Percentiles rank a stretch among this genome's conserved stretches.
Evolutionary conservation across 1,140 invertebrate species (phyloP).

Genomic region (Brachystomella parvula): DNA sequence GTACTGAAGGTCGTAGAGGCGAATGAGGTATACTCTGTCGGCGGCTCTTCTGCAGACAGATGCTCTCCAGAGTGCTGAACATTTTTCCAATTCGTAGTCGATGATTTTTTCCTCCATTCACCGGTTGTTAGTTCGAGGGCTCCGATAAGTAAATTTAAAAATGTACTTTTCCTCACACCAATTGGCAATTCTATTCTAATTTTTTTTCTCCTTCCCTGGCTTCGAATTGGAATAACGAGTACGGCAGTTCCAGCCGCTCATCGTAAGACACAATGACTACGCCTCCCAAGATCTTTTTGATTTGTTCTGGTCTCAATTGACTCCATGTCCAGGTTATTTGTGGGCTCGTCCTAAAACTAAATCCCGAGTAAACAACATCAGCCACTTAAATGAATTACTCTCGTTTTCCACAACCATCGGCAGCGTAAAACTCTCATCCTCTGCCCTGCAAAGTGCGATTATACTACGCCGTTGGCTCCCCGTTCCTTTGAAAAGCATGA

Average conservation of each 20-base stretch:
- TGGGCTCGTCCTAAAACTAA: constrained; percentile 89
- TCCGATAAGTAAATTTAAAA: constrained; percentile 83
- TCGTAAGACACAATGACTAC: constrained; percentile 99
- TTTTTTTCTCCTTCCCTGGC: too few species aligned
- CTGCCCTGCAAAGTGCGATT: too few species aligned
- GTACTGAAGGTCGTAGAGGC: constrained; percentile 85
- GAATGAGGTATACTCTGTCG: constrained; percentile 90
- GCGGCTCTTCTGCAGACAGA: constrained; percentile 88
- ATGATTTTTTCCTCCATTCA: constrained; percentile 80
- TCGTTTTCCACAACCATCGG: too few species aligned
- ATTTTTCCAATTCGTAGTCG: constrained; percentile 86
- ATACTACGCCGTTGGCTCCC: too few species aligned
- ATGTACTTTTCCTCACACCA: constrained; percentile 92
- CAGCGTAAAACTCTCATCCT: too few species aligned
- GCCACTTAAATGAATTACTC: too few species aligned
- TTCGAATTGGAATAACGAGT: too few species aligned
- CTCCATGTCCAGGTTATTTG: constrained; percentile 97
- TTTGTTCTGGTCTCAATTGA: constrained; percentile 97
- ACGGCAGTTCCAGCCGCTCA: constrained; percentile 86
- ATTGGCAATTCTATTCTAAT: too few species aligned
- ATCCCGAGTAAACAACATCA: too few species aligned
- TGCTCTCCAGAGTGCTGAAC: constrained; percentile 99
- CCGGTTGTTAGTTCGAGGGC: constrained; percentile 71
- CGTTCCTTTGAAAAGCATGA: too few species aligned
- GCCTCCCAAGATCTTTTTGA: constrained; percentile 90